Percentiles rank a stretch among this genome's conserved stretches.
These are phyloP conservation scores for Xenops minutus DNA, from an alignment of 2,797 vertebrate species.

Conservation along the genomic window DNA sequence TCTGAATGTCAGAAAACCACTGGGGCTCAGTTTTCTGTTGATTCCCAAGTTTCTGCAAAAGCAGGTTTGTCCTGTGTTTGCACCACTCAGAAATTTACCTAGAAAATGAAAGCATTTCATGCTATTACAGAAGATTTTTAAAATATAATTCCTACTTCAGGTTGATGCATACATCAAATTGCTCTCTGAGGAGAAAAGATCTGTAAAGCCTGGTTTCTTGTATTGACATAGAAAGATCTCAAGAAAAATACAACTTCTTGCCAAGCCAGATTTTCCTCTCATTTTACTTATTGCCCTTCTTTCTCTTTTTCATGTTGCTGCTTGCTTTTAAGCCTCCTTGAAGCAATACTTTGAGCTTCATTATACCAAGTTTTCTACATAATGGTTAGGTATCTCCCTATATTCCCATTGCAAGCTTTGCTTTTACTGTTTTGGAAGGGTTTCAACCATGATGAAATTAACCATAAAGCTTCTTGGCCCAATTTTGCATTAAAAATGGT, in stretches of 20 bases:
- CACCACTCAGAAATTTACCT: background rate
- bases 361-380: background rate
- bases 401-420: background rate
- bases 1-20: background rate
- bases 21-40: background rate
- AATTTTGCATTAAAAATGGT: background rate
- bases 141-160: background rate
- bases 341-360: background rate
- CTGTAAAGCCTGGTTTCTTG: background rate
- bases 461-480: slow-evolving; percentile 9
- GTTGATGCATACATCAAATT: background rate
- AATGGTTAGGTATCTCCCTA: background rate
- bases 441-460: slow-evolving; percentile 29
- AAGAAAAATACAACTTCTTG: background rate
- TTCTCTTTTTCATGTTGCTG: background rate
- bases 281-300: background rate
- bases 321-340: background rate
- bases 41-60: background rate
- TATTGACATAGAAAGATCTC: background rate
- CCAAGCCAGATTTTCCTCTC: background rate
- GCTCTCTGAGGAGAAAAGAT: background rate
- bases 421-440: slow-evolving; percentile 46
- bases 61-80: background rate
- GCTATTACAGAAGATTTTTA: background rate
- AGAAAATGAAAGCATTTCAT: background rate